Base-by-base conservation (phyloP, 2,113 vertebrate genomes). In the Capricornis sumatraensis region DNA sequence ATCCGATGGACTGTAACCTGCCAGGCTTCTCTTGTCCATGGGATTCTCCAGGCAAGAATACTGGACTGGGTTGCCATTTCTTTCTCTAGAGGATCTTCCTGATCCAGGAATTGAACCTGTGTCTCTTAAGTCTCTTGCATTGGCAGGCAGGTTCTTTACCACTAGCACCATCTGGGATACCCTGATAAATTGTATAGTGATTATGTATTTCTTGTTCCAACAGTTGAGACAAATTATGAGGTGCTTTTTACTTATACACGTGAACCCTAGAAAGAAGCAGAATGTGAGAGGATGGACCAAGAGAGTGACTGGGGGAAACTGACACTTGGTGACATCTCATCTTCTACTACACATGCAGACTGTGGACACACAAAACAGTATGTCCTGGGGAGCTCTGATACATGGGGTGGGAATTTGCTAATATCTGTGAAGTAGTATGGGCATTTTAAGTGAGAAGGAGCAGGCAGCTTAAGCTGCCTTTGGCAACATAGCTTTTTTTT, bases 261-360 rank as follows among this genome's bases (percentile, higher is more conserved):
- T 58, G 36, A 40, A 58, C 33, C 3, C n/a, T 8, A 33, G 78
- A 60, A 45, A 87, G 40, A 81, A 74, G 14, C 14, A 45, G 76
- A 82, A 27, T 9, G 9, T 40, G 33, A 55, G 14, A 64, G 14
- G 28, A 10, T 21, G 50, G 52, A 1, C 6, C 23, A 60, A 7
- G 36, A 16, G 2, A 4, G 2, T 60, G 5, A 9, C 3, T 33
- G 16, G 83, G 43, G 78, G 11, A 52, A 8, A n/a, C 0, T 27
- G 33, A n/a, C 2, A 1, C 50, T 84, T 21, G 1, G 71, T 4
- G 40, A 21, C 17, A 4, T 10, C 67, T 19, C 23, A 43, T 82
- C 50, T 87, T 64, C 10, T 9, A 89, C 10, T 33, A 11, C 7
- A 50, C 2, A 40, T 19, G 7, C 8, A 25, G 52, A 30, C 5